These are phyloP conservation scores for Ascidia mentula DNA, from an alignment of 23 tunicate genomes.

Conservation along the genomic window DNA sequence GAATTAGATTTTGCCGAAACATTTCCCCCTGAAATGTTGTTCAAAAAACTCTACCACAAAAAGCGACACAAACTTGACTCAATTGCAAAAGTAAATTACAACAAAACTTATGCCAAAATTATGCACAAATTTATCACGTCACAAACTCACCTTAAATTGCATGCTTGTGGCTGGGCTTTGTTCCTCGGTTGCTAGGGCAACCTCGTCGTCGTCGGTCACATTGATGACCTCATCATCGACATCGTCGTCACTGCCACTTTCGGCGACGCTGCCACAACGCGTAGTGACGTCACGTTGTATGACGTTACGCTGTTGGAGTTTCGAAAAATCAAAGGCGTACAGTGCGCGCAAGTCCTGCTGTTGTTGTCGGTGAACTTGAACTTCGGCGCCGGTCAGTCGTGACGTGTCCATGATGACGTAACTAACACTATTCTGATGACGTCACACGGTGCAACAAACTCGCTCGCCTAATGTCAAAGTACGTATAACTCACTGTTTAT, in stretches of 20 bases:
- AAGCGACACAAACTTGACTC: too few species aligned
- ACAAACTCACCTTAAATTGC: background rate
- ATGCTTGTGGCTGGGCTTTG: background rate
- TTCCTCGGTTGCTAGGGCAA: slow-evolving; percentile 1
- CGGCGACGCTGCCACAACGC: slow-evolving; percentile 52
- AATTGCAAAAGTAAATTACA: too few species aligned
- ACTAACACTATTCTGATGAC: background rate
- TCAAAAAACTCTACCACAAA: too few species aligned
- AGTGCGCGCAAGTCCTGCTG: background rate
- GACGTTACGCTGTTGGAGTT: background rate
- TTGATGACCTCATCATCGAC: slow-evolving; percentile 8
- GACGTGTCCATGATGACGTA: background rate
- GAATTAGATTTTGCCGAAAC: too few species aligned
- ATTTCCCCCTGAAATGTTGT: too few species aligned
- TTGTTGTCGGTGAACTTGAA: background rate
- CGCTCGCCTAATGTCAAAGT: too few species aligned
- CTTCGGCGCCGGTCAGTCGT: background rate
- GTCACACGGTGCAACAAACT: background rate
- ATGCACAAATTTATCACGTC: too few species aligned
- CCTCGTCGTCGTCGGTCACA: slow-evolving; percentile 3
- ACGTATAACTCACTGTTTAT: too few species aligned
- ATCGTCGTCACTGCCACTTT: background rate
- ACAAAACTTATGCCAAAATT: too few species aligned
- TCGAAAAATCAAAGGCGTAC: background rate
- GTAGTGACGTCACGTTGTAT: slow-evolving; percentile 13